Conservation (phyloP, 2,113 vertebrate genomes). For the Zosterops hypoxanthus region DNA sequence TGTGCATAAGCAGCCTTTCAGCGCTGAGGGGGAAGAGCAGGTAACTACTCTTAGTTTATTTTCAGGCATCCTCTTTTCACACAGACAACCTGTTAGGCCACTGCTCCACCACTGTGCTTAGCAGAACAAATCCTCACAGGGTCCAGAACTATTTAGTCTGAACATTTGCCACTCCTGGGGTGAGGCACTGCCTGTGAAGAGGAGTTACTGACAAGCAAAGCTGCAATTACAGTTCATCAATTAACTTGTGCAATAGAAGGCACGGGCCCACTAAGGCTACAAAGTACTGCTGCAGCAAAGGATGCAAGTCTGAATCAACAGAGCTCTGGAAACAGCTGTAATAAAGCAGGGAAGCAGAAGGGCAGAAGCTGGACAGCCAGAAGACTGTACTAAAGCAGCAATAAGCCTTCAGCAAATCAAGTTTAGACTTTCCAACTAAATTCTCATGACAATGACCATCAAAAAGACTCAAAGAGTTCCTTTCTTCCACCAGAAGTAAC, state of each 20-base stretch:
- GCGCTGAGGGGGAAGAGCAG: not conserved
- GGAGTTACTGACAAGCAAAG: not conserved
- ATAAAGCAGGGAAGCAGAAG: conserved; percentile 53
- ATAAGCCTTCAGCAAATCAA: not conserved
- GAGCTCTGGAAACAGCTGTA: not conserved
- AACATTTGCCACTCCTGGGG: not conserved
- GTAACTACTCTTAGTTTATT: not conserved
- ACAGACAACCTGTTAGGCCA: not conserved
- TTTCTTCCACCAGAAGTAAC: not conserved
- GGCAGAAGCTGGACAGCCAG: not conserved
- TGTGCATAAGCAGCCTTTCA: not conserved
- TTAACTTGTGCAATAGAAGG: not conserved
- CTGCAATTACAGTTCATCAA: not conserved
- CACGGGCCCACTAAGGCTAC: not conserved
- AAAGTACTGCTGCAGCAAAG: not conserved
- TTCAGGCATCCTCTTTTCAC: not conserved
- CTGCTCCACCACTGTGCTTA: not conserved
- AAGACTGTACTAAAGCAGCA: not conserved
- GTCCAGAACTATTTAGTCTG: not conserved
- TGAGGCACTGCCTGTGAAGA: not conserved
- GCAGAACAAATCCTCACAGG: not conserved
- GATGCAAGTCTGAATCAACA: not conserved
- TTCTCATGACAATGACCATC: not conserved
- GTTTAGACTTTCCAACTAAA: not conserved
- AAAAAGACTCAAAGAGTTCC: not conserved